Evolutionary conservation across 2,888 invertebrate species (phyloP).

Genomic region (Sacculina carcini): DNA sequence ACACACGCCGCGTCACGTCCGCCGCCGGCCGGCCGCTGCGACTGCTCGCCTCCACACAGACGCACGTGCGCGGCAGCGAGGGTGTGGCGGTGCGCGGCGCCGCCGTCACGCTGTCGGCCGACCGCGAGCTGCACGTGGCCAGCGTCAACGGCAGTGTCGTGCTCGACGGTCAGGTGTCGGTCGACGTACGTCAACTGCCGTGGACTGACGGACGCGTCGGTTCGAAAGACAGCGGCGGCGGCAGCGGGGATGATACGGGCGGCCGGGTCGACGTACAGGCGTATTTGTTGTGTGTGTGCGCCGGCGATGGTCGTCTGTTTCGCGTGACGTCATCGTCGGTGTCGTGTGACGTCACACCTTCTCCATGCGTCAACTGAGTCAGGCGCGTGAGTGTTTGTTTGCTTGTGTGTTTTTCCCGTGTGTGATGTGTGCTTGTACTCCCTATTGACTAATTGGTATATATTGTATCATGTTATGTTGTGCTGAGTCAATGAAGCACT

Average conservation of each 20-base stretch:
- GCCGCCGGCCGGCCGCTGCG: slow-evolving; percentile 10
- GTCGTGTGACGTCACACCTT: slow-evolving; percentile 15
- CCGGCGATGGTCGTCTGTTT: slow-evolving; percentile 63
- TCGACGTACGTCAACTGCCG: slow-evolving; percentile 15
- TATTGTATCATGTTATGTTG: no score
- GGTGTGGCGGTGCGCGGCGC: slow-evolving; percentile 24
- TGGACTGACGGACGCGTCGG: slow-evolving; percentile 13
- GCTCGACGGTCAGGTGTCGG: slow-evolving; percentile 16
- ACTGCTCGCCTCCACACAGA: slow-evolving; percentile 9
- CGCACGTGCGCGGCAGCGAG: slow-evolving; percentile 13
- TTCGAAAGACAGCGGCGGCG: no score
- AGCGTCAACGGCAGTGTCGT: slow-evolving; percentile 16
- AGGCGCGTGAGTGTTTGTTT: no score
- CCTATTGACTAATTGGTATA: no score
- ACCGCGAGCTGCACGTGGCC: slow-evolving; percentile 47
- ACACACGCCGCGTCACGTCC: slow-evolving; percentile 14
- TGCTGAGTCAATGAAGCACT: no score
- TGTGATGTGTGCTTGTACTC: no score
- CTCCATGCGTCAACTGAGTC: slow-evolving; percentile 29
- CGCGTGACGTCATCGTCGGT: slow-evolving; percentile 40
- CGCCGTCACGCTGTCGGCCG: slow-evolving; percentile 43
- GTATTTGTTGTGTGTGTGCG: slow-evolving; percentile 67
- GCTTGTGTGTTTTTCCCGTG: no score
- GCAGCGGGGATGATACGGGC: slow-evolving; percentile 6
- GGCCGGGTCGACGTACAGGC: no score